A percentile compares a stretch with the other conserved stretches of the same genome.
These are phyloP conservation scores for Sitodiplosis mosellana DNA, from an alignment of 1,140 invertebrate genomes.

Conservation along the genomic window DNA sequence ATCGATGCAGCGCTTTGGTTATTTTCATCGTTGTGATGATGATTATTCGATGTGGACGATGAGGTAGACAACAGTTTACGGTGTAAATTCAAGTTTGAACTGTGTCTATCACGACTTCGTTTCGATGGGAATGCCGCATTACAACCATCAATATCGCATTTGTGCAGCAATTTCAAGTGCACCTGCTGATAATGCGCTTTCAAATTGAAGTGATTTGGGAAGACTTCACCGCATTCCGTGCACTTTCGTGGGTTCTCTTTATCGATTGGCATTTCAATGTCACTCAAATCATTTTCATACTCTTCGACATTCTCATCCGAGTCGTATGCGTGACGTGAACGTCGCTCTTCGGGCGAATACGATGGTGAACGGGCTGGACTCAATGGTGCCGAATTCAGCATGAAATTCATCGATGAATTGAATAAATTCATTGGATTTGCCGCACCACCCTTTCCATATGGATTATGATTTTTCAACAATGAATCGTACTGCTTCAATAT, in stretches of 20 bases:
- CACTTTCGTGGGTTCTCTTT: constrained; percentile 55
- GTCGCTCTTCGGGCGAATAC: constrained; percentile 26
- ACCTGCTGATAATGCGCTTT: constrained; percentile 93
- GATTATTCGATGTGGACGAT: constrained; percentile 29
- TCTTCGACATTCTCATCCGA: constrained; percentile 43
- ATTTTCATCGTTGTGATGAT: constrained; percentile 25
- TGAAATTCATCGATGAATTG: constrained; percentile 13
- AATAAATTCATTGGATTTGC: too few species aligned
- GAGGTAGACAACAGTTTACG: constrained; percentile 67
- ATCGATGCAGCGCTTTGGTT: constrained; percentile 17
- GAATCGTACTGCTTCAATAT: neutral
- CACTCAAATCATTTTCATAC: constrained; percentile 50
- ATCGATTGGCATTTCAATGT: constrained; percentile 68
- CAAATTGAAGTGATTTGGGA: constrained; percentile 87
- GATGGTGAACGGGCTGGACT: constrained; percentile 35
- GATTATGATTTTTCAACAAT: too few species aligned
- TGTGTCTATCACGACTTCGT: constrained; percentile 78
- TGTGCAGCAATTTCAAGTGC: constrained; percentile 90
- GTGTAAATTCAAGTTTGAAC: constrained; percentile 80
- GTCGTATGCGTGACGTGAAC: neutral
- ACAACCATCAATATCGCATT: constrained; percentile 90
- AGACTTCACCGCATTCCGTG: constrained; percentile 79
- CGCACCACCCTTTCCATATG: too few species aligned
- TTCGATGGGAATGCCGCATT: constrained; percentile 92
- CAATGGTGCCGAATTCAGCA: constrained; percentile 24